These are phyloP conservation scores for Ailurus styani DNA, from an alignment of 2,113 vertebrate genomes.

Conservation along the genomic window DNA sequence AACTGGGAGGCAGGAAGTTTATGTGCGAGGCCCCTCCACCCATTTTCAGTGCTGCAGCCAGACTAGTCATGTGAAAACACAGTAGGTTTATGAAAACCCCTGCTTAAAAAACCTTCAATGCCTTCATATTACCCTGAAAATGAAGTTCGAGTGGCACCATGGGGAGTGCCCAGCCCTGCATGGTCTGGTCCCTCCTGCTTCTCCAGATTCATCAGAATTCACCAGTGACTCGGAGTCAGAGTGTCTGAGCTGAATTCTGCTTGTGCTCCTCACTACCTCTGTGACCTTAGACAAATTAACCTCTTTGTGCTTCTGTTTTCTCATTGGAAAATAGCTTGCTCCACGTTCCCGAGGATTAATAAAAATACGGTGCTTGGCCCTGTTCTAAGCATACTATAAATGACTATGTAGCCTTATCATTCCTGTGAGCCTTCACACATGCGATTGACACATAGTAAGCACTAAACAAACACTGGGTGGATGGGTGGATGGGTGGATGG, in stretches of 20 bases:
- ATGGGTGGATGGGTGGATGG: background rate
- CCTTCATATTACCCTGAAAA: background rate
- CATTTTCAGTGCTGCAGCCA: background rate
- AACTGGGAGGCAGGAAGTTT: background rate
- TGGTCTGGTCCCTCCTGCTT: too few relatives aligned
- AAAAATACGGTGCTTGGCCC: too few relatives aligned
- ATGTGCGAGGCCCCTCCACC: background rate
- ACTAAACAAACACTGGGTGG: background rate
- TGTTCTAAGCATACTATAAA: background rate
- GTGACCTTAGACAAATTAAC: background rate
- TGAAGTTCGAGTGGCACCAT: too few relatives aligned
- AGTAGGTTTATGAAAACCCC: background rate
- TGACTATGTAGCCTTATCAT: background rate
- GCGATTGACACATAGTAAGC: background rate
- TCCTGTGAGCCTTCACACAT: background rate
- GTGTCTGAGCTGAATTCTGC: background rate
- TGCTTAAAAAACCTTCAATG: background rate
- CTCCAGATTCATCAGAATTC: background rate
- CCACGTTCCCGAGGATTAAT: background rate
- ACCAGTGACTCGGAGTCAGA: background rate
- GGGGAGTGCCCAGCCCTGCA: background rate
- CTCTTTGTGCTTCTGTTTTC: background rate
- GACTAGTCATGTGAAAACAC: background rate
- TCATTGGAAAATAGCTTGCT: background rate
- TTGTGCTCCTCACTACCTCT: background rate